A percentile compares a stretch with the other conserved stretches of the same genome.
Conservation (phyloP, 2,797 vertebrate genomes). For the Gallirallus australis region DNA sequence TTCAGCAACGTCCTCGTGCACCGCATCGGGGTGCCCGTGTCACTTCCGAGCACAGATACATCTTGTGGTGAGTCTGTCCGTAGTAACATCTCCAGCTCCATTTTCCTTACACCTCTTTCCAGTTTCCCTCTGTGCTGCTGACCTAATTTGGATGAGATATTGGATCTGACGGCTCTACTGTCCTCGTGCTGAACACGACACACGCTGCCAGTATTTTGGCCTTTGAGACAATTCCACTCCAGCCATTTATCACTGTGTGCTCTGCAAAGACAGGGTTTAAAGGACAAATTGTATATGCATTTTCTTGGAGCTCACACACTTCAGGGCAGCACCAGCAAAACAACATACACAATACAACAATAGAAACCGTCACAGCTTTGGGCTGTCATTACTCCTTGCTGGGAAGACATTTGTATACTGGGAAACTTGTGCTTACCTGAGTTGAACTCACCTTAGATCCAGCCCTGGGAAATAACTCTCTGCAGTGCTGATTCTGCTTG, state of each 20-base stretch:
- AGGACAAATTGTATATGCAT: not conserved
- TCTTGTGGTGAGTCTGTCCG: not conserved
- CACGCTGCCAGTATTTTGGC: not conserved
- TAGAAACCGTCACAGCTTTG: not conserved
- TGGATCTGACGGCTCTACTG: conserved; percentile 49
- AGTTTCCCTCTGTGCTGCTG: conserved; percentile 45
- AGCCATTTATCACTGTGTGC: not conserved
- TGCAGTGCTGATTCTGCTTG: not conserved
- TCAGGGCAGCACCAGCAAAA: not conserved
- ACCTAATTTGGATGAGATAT: conserved; percentile 69
- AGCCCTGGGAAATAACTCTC: not conserved
- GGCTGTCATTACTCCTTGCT: not conserved
- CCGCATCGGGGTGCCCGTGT: not conserved
- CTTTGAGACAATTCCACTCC: conserved; percentile 28
- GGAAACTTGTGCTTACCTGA: not conserved
- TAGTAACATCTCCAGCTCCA: not conserved
- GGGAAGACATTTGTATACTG: not conserved
- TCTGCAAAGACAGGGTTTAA: not conserved
- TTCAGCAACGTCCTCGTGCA: not conserved
- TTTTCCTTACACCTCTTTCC: not conserved
- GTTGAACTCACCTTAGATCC: not conserved
- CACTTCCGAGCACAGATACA: not conserved
- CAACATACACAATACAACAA: not conserved
- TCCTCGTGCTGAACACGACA: not conserved
- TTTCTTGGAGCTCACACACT: not conserved